A percentile compares a stretch with the other conserved stretches of the same genome.
Evolutionary conservation across 1,140 invertebrate species (phyloP).

Genomic region (Diploscapter pachys): DNA sequence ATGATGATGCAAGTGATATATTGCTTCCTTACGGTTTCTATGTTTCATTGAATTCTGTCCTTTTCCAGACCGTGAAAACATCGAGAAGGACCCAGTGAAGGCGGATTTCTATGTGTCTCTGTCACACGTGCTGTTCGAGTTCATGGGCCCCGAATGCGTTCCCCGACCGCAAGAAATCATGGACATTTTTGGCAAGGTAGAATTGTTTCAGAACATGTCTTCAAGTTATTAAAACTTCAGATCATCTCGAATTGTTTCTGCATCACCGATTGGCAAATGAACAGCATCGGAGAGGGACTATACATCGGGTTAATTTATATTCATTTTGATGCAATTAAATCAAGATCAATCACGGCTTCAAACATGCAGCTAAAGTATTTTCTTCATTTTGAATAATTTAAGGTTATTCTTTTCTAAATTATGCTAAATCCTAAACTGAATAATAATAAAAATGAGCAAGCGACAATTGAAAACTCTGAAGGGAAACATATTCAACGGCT

Average conservation of each 20-base stretch:
- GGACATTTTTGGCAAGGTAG: constrained; percentile 1
- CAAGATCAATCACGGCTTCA: too few relatives aligned
- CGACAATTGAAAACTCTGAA: background rate
- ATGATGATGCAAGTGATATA: too few relatives aligned
- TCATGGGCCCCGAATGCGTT: constrained; percentile 12
- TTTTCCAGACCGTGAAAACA: constrained; percentile 3
- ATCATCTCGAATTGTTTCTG: constrained; percentile 10
- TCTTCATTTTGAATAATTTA: background rate
- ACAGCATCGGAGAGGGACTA: constrained; percentile 2
- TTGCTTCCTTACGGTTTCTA: background rate
- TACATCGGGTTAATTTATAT: constrained; percentile 1
- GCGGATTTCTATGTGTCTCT: constrained; percentile 15
- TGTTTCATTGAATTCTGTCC: background rate
- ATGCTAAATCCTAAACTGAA: background rate
- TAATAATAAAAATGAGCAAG: background rate
- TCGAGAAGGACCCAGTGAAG: constrained; percentile 10
- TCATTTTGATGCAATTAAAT: too few relatives aligned
- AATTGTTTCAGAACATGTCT: background rate
- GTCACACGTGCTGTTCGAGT: constrained; percentile 4
- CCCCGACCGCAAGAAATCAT: constrained; percentile 7
- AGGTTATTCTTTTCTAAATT: background rate
- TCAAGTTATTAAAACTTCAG: constrained; percentile 1
- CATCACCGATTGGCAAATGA: background rate
- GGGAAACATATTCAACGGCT: background rate
- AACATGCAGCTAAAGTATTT: too few relatives aligned